These are phyloP conservation scores for Antechinus flavipes DNA, from an alignment of 2,113 vertebrate genomes.

Conservation along the genomic window DNA sequence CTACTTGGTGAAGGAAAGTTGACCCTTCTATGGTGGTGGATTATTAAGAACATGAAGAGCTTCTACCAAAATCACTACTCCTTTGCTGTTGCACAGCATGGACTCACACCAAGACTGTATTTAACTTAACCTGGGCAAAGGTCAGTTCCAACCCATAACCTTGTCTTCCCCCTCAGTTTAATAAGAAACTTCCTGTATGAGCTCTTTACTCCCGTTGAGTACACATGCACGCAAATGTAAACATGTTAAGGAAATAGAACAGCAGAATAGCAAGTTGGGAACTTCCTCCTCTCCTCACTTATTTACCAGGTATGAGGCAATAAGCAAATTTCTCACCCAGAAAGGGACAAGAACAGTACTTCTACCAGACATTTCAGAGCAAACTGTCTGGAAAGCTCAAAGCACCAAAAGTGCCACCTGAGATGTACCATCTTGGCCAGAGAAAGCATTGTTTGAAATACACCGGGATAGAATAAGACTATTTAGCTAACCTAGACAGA, in stretches of 20 bases:
- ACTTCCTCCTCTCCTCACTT: neutral
- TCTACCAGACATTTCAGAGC: neutral
- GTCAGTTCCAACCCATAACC: conserved; percentile 1
- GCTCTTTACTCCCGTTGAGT: conserved; percentile 16
- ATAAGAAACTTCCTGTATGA: conserved; percentile 18
- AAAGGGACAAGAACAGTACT: neutral
- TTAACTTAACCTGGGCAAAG: neutral
- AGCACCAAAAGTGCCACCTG: neutral
- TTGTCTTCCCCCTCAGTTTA: conserved; percentile 13
- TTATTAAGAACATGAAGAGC: neutral
- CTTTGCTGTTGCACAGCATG: neutral
- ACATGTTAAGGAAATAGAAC: conserved; percentile 13
- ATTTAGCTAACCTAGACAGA: neutral
- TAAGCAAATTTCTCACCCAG: neutral
- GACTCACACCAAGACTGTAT: neutral
- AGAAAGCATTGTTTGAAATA: too few relatives aligned
- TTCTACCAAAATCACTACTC: neutral
- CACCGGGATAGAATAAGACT: too few relatives aligned
- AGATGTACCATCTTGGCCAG: too few relatives aligned
- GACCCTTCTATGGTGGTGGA: neutral
- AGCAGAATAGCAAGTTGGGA: neutral
- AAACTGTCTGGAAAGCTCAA: neutral
- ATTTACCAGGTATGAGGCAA: neutral
- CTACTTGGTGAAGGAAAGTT: conserved; percentile 26
- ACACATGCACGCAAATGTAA: neutral